A percentile compares a stretch with the other conserved stretches of the same genome.
These are phyloP conservation scores for Andrena chrysosceles DNA, from an alignment of 2,888 invertebrate species.

Conservation along the genomic window DNA sequence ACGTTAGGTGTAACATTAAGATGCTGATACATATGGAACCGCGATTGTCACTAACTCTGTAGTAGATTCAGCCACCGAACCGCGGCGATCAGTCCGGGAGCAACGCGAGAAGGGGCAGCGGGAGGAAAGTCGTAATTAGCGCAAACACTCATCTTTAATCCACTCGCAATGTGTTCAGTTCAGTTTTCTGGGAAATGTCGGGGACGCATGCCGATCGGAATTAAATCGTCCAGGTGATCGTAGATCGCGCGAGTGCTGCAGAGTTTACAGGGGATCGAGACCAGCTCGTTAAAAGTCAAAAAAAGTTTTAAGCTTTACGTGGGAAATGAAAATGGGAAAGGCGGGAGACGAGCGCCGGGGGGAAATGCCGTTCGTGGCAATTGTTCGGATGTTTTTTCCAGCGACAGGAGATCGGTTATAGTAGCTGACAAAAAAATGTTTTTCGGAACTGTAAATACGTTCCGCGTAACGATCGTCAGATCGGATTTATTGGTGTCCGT, in stretches of 20 bases:
- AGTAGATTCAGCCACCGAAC: constrained; percentile 45
- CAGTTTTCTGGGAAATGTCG: constrained; percentile 29
- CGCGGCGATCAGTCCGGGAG: too few relatives aligned
- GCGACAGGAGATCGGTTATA: constrained; percentile 13
- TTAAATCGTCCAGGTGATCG: not conserved
- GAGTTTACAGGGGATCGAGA: constrained; percentile 72
- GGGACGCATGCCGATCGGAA: not conserved
- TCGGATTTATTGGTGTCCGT: constrained; percentile 74
- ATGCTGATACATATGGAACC: constrained; percentile 54
- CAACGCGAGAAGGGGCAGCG: not conserved
- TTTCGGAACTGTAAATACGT: constrained; percentile 61
- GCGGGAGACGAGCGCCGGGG: constrained; percentile 9
- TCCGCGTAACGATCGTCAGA: constrained; percentile 65
- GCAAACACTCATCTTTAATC: constrained; percentile 17
- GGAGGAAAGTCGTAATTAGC: not conserved
- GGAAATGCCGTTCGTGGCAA: constrained; percentile 20
- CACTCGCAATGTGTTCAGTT: constrained; percentile 64
- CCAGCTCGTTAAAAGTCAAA: constrained; percentile 61
- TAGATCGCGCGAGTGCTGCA: constrained; percentile 56
- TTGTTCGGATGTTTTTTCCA: constrained; percentile 37
- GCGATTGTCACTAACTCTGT: constrained; percentile 66
- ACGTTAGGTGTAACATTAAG: constrained; percentile 53
- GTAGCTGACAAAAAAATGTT: constrained; percentile 29
- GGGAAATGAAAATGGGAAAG: not conserved
- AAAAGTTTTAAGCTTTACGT: constrained; percentile 65